Conservation (phyloP, 1,140 invertebrate species). For the Ceratosolen fusciceps region DNA sequence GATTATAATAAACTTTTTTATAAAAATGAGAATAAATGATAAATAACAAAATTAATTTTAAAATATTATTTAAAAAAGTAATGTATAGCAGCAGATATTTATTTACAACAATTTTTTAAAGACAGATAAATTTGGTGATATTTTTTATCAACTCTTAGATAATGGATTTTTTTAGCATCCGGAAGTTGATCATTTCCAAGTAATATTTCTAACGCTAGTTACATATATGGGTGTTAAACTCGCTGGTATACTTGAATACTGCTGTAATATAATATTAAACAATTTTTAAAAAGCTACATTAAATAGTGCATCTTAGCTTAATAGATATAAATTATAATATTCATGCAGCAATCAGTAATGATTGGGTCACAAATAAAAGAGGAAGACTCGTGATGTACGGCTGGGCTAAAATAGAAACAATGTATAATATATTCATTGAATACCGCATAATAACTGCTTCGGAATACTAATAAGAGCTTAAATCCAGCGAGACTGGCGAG, state of each 20-base stretch:
- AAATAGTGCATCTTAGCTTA: conserved; percentile 10
- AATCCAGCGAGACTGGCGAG: conserved; percentile 15
- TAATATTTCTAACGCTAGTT: not conserved
- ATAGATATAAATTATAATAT: conserved; percentile 45
- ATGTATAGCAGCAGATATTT: too few relatives aligned
- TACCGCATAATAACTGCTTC: conserved; percentile 25
- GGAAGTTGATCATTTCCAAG: not conserved
- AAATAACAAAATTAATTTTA: too few relatives aligned
- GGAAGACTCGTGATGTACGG: not conserved
- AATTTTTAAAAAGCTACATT: not conserved
- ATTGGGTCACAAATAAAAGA: not conserved
- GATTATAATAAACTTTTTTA: too few relatives aligned
- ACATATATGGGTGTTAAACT: not conserved
- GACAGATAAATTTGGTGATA: too few relatives aligned
- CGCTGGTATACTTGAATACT: not conserved
- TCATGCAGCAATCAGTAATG: not conserved
- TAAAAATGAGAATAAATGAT: too few relatives aligned
- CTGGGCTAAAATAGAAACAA: conserved; percentile 19
- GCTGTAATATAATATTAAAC: conserved; percentile 22
- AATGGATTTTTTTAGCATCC: too few relatives aligned
- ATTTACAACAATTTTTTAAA: too few relatives aligned
- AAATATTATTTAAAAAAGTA: too few relatives aligned
- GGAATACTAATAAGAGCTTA: conserved; percentile 48
- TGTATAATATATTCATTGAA: conserved; percentile 46
- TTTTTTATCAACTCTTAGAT: too few relatives aligned